Evolutionary conservation across 2,888 invertebrate genomes (phyloP).

Genomic region (Bursaphelenchus okinawaensis): DNA sequence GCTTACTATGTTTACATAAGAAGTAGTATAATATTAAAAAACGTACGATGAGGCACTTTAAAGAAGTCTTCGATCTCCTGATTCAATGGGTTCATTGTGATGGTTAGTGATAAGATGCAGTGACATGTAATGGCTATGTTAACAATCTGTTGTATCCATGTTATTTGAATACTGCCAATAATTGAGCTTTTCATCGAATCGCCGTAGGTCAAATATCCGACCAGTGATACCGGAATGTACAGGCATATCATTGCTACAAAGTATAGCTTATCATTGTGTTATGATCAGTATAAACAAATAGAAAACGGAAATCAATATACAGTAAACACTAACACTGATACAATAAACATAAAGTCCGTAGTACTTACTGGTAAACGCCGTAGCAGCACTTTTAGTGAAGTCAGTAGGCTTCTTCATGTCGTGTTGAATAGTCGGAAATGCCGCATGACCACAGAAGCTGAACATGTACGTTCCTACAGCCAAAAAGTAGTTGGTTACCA

Average conservation of each 20-base stretch:
- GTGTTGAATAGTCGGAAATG: slow-evolving; percentile 30
- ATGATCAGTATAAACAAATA: neutral
- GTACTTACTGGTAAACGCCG: slow-evolving; percentile 39
- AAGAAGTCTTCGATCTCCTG: slow-evolving; percentile 54
- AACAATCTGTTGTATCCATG: slow-evolving; percentile 35
- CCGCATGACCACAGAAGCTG: slow-evolving; percentile 25
- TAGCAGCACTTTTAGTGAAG: slow-evolving; percentile 36
- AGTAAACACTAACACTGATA: too few relatives aligned
- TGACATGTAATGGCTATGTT: slow-evolving; percentile 54
- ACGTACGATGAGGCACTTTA: slow-evolving; percentile 46
- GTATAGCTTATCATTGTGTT: slow-evolving; percentile 2
- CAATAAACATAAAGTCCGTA: too few relatives aligned
- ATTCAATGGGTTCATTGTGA: slow-evolving; percentile 51
- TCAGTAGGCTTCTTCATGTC: slow-evolving; percentile 43
- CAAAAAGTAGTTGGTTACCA: slow-evolving; percentile 18
- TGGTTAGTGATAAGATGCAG: slow-evolving; percentile 48
- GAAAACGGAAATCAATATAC: too few relatives aligned
- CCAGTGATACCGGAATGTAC: slow-evolving; percentile 48
- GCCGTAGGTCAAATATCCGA: slow-evolving; percentile 46
- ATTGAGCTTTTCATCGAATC: slow-evolving; percentile 30
- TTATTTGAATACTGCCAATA: slow-evolving; percentile 30
- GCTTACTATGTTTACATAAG: neutral
- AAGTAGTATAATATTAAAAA: neutral
- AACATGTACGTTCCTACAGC: slow-evolving; percentile 25
- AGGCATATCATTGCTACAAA: slow-evolving; percentile 44